Percentiles rank a stretch among this genome's conserved stretches.
phyloP scores from a whole-genome alignment of 2,113 vertebrate species.

The Axis porcinus region DNA sequence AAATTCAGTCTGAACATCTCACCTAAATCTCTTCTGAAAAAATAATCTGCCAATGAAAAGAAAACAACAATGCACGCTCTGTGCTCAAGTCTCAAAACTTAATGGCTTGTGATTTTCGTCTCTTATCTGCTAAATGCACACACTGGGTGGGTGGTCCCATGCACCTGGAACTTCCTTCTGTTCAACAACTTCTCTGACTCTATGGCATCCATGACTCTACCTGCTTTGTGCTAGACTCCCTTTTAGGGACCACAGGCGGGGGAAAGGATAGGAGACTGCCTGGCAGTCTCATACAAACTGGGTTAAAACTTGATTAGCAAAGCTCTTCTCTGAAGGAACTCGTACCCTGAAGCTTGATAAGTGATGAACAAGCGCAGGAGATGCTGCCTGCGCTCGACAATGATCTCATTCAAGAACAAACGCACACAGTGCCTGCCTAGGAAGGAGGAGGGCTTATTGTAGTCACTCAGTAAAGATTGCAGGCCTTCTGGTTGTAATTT shows the following conservation, averaged over 20 bases:
- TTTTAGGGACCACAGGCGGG: background rate
- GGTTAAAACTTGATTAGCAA: background rate
- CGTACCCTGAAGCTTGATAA: background rate
- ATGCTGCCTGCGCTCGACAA: background rate
- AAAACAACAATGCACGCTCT: background rate
- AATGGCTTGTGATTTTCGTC: background rate
- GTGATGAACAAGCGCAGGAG: background rate
- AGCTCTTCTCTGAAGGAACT: background rate
- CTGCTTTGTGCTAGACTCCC: background rate
- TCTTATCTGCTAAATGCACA: background rate
- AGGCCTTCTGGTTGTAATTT: background rate
- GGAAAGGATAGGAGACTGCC: fast-evolving
- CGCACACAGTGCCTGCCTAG: fast-evolving
- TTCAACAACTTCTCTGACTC: background rate
- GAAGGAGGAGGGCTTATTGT: background rate
- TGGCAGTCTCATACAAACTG: background rate
- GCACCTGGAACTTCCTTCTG: background rate
- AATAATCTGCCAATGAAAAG: background rate
- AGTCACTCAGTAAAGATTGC: background rate
- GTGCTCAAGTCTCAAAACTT: background rate
- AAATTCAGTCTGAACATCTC: background rate
- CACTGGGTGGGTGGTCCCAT: fast-evolving
- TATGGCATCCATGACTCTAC: fast-evolving
- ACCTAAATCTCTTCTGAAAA: background rate
- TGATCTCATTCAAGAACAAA: background rate